Percentiles rank a stretch among this genome's conserved stretches.
Evolutionary conservation across 2,888 invertebrate genomes (phyloP).

Genomic region (Dioctria linearis): DNA sequence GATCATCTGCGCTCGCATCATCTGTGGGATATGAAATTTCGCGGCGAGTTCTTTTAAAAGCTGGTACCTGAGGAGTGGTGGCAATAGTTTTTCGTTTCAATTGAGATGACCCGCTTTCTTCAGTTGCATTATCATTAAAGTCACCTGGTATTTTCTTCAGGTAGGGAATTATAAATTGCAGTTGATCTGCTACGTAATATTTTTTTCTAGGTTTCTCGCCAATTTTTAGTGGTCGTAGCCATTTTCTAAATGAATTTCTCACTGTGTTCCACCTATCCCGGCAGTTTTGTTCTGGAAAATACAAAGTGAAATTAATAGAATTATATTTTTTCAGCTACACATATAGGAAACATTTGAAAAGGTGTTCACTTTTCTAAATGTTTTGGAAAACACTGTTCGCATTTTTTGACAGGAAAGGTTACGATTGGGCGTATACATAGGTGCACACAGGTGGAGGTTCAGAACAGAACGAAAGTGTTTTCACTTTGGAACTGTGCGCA

Average conservation of each 20-base stretch:
- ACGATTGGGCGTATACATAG: no score
- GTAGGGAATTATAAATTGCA: background rate
- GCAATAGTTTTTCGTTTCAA: no score
- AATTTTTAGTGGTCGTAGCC: background rate
- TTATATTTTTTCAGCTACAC: no score
- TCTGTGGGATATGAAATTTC: background rate
- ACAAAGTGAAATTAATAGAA: background rate
- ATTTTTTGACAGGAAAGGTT: no score
- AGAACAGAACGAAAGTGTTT: no score
- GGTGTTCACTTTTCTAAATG: no score
- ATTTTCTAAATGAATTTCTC: slow-evolving; percentile 7
- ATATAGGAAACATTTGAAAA: no score
- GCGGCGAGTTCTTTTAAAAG: background rate
- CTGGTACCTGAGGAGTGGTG: background rate
- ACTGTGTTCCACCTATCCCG: slow-evolving; percentile 15
- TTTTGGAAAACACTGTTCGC: no score
- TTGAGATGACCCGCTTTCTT: no score
- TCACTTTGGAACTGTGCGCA: no score
- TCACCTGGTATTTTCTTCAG: background rate
- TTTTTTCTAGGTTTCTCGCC: background rate
- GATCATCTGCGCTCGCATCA: background rate
- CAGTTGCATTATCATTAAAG: background rate
- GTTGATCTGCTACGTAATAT: slow-evolving; percentile 9
- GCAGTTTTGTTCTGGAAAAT: background rate
- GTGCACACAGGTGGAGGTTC: no score